Base-by-base conservation (phyloP, 1,140 invertebrate genomes). In the Papilio helenus region DNA sequence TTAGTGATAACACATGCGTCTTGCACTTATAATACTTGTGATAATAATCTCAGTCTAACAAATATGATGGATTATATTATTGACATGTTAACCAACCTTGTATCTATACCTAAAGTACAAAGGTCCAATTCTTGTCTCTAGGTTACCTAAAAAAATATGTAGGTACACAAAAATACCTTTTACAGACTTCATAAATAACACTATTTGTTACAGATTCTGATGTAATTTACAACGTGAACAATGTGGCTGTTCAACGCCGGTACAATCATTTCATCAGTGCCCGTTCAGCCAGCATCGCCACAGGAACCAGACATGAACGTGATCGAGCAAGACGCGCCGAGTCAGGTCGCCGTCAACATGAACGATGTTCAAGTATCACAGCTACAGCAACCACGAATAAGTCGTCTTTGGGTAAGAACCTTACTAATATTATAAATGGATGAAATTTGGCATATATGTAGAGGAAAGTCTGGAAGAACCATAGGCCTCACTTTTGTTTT, bases 161-260 rank as follows among this genome's bases (percentile, higher is more conserved):
- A 44, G 29, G 8, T 44, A 44, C 42, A 44, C 34, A 34, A 34
- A 3, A 34, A 4, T 3, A 2, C 34, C 34, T 46, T 7, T 14
- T 46, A 46, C 9, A 46, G 12, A 12, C 44, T 46, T 46, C 44
- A 18, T 55, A 55, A n/a, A 55, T n/a, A n/a, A 8, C n/a, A 7
- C 18, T 3, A 34, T 61, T 80, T 78, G 55, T 82, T 83, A 9
- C 81, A 85, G 84, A 65, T 8, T 58, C 76, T 49, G 39, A 85
- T 81, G 80, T 82, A 55, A 83, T 80, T 39, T 20, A 29, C 14
- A 29, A 29, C 3, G 46, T 71, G 79, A 9, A 81, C 44, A 55
- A 84, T 84, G 84, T 86, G 83, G 83, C 55, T 80, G 20, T 80
- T 84, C n/a, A 46, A 44, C 39, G n/a, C 72, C n/a, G 72, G 39